These are phyloP conservation scores for Chaitophorus viminalis DNA, from an alignment of 2,888 invertebrate species.

Conservation along the genomic window DNA sequence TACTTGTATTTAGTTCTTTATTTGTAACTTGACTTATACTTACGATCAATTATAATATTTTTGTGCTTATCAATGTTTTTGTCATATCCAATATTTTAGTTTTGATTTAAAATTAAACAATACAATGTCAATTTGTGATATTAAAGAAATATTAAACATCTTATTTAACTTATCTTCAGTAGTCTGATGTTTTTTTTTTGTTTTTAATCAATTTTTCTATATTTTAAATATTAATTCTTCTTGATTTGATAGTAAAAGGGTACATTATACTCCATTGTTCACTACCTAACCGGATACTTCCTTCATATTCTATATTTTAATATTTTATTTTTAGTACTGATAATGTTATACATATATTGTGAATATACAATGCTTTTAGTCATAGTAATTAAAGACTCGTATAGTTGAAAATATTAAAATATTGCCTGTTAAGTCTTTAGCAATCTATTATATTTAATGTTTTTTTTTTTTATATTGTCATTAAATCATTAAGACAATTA, in stretches of 20 bases:
- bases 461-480: conserved; percentile 43
- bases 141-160: conserved; percentile 30
- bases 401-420: conserved; percentile 10
- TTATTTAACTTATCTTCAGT: conserved; percentile 29
- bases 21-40: conserved; percentile 28
- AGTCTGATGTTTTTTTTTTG: conserved; percentile 18
- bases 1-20: conserved; percentile 1
- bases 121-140: conserved; percentile 61
- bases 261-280: conserved; percentile 13
- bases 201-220: conserved; percentile 24
- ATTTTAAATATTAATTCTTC: conserved; percentile 19
- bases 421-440: conserved; percentile 9
- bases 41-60: neutral
- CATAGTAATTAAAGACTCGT: conserved; percentile 43
- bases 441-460: conserved; percentile 10
- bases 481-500: conserved; percentile 27
- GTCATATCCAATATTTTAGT: conserved; percentile 55
- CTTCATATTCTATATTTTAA: conserved; percentile 26
- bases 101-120: conserved; percentile 49
- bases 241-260: neutral
- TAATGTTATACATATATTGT: conserved; percentile 12
- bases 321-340: conserved; percentile 41
- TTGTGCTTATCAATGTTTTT: conserved; percentile 35
- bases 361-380: conserved; percentile 32
- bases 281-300: neutral